phyloP scores from a whole-genome alignment of 2,888 invertebrate genomes.

The Nipponacmea schrenckii region DNA sequence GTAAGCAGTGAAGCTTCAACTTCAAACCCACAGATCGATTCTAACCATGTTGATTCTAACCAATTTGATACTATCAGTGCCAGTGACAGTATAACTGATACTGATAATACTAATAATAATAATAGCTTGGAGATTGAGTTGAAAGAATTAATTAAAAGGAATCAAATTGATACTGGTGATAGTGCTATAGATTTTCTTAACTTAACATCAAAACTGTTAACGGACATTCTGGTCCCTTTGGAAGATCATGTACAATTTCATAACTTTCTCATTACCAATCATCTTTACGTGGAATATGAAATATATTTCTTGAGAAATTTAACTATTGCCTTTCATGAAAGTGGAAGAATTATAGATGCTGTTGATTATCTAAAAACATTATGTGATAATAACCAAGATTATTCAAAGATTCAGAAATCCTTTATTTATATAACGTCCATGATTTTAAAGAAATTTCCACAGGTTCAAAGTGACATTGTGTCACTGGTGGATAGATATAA shows the following conservation, averaged over 20 bases:
- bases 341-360: constrained; percentile 39
- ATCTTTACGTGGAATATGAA: constrained; percentile 31
- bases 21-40: no score
- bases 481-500: constrained; percentile 32
- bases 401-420: constrained; percentile 34
- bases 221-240: constrained; percentile 28
- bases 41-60: no score
- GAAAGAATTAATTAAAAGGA: constrained; percentile 33
- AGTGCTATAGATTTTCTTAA: constrained; percentile 33
- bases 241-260: constrained; percentile 35
- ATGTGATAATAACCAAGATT: constrained; percentile 35
- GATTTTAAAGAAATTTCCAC: constrained; percentile 34
- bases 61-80: no score
- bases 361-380: constrained; percentile 30
- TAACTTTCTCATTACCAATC: constrained; percentile 33
- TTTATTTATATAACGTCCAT: constrained; percentile 36
- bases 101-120: not conserved
- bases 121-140: constrained; percentile 30
- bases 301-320: constrained; percentile 31
- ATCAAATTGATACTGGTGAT: constrained; percentile 39
- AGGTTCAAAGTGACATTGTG: constrained; percentile 28
- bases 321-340: constrained; percentile 40
- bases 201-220: constrained; percentile 20
- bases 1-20: no score
- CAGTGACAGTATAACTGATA: no score